A percentile compares a stretch with the other conserved stretches of the same genome.
These are phyloP conservation scores for Epinotia nisella DNA, from an alignment of 2,888 invertebrate species.

Conservation along the genomic window DNA sequence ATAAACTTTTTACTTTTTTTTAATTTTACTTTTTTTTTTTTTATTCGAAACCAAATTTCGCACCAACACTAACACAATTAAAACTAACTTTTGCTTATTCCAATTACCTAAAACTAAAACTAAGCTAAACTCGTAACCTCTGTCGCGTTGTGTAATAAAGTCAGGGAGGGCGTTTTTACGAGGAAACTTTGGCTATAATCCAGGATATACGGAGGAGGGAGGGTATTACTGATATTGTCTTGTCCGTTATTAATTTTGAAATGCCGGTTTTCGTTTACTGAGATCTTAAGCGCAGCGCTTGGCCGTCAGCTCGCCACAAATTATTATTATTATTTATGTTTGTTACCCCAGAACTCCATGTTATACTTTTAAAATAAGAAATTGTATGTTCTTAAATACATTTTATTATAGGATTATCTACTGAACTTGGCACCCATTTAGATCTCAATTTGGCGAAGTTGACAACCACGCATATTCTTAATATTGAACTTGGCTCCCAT, in stretches of 20 bases:
- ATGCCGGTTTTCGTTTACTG: background rate
- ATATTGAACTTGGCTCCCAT: too few relatives aligned
- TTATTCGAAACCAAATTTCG: conserved; percentile 10
- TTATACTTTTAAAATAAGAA: too few relatives aligned
- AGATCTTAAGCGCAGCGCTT: background rate
- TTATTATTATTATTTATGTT: too few relatives aligned
- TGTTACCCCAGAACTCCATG: too few relatives aligned
- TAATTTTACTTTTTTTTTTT: too few relatives aligned
- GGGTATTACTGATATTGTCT: conserved; percentile 36
- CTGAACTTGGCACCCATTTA: too few relatives aligned
- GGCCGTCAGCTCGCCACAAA: too few relatives aligned
- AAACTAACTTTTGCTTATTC: conserved; percentile 19
- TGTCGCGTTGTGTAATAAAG: conserved; percentile 30
- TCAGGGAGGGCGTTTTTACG: conserved; percentile 45
- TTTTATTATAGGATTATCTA: too few relatives aligned
- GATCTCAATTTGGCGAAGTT: too few relatives aligned
- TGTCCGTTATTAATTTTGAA: conserved; percentile 26
- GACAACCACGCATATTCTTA: too few relatives aligned
- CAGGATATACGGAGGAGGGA: conserved; percentile 31
- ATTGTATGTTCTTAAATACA: too few relatives aligned
- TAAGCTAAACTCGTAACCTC: conserved; percentile 3
- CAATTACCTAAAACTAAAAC: conserved; percentile 29
- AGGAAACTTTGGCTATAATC: conserved; percentile 45
- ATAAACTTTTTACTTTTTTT: too few relatives aligned
- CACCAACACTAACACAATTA: conserved; percentile 3